phyloP scores from a whole-genome alignment of 2,113 vertebrate genomes.

The Paramormyrops kingsleyae region DNA sequence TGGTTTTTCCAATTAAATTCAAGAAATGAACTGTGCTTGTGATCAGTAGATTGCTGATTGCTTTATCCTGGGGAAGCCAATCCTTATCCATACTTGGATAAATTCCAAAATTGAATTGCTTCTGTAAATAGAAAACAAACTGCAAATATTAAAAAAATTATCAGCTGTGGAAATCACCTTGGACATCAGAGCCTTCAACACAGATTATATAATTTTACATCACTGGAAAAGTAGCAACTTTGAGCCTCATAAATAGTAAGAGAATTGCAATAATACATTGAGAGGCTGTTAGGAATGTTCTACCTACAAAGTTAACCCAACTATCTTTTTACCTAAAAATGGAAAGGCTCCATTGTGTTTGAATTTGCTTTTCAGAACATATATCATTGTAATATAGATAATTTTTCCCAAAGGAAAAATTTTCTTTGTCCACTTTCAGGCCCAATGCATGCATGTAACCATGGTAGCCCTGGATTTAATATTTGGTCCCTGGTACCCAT shows the following conservation, averaged over 20 bases:
- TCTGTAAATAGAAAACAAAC: neutral
- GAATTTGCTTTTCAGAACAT: neutral
- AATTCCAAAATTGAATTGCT: neutral
- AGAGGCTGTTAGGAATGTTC: neutral
- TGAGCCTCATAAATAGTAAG: neutral
- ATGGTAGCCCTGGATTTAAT: constrained; percentile 13
- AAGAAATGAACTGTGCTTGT: neutral
- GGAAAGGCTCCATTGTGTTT: neutral
- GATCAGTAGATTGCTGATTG: neutral
- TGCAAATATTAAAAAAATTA: neutral
- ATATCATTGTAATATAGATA: neutral
- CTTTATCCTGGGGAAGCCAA: neutral
- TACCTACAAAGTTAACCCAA: neutral
- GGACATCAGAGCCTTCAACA: neutral
- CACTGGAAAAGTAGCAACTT: neutral
- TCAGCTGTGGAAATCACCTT: neutral
- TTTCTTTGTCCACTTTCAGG: neutral
- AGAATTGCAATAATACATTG: neutral
- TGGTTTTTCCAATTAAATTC: neutral
- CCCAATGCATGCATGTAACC: neutral
- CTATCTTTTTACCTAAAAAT: neutral
- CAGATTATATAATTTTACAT: neutral
- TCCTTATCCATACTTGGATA: neutral
- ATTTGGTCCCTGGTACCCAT: constrained; percentile 2
- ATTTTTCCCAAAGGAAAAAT: neutral